Base-by-base conservation (phyloP, 2,888 invertebrate species). In the Brenthis ino region DNA sequence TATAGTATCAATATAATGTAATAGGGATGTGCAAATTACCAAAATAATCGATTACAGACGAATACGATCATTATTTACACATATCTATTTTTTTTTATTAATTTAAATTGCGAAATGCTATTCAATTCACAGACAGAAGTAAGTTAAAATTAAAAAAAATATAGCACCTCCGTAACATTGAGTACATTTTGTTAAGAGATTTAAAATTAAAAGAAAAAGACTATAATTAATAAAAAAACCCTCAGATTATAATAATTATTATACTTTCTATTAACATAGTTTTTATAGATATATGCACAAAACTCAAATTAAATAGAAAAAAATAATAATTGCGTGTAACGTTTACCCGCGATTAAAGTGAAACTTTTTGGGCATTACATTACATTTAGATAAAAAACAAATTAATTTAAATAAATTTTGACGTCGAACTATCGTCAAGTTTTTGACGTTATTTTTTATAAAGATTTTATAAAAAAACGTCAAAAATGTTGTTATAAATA, bases 151-250 rank as follows among this genome's bases (percentile, higher is more conserved):
- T 12, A 43, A 57, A 56, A 65, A 70, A 66, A 67, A 68, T 58
- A 60, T 73, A 74, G 74, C 72, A 75, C 74, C 74, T 73, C 68
- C 64, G 57, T 64, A 72, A 57, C 63, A 70, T 72, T 16, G 56
- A 68, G 56, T 71, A 70, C 66, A 55, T 66, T 60, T 16, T 50
- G 60, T 50, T 60, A 60, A 60, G 60, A 60, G 50, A 33, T 60
- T 60, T 50, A 50, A 43, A 16, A 60, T 50, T 16, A 33, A 13
- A 28, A 33, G 43, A 55, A 67, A 51, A 55, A 20, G 20, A 20
- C 20, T 65, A 20, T 33, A 60, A 0, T 4, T 28, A 28, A 24
- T 24, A 24, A 3, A 24, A 66, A 66, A 69, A 70, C 70, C 67
- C 56, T 64, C 33, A 69, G 67, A 68, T 48, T 51, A 64, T 71